Base-by-base conservation (phyloP, 2,113 vertebrate genomes). In the Oostethus manadensis region DNA sequence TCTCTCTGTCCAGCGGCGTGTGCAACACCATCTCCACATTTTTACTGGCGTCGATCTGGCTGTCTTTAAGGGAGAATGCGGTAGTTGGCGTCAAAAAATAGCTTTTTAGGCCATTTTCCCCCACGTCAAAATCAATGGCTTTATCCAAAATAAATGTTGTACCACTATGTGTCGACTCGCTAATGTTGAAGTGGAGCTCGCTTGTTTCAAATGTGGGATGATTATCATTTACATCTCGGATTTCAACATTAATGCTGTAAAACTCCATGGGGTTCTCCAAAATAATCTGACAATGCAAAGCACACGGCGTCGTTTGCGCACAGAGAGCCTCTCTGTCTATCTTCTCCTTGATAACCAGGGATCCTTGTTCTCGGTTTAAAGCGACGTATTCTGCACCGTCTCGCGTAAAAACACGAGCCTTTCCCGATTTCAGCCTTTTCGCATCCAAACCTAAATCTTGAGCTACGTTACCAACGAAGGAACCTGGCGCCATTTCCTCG, bases 151-250 rank as follows among this genome's bases (percentile, higher is more conserved):
- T 59, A 38, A 86, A 86, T 59, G 62, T 78, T 0, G 80, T 46
- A 3, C 81, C 85, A 0, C 51, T 62, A 0, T 61, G 8, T 2
- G 82, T 69, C 0, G 66, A 80, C 29, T 88, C 87, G 6, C 74
- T 81, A 6, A 87, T 86, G 66, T 78, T 76, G n/a, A 88, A 82
- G 13, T 23, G 56, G n/a, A 71, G 43, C 51, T 74, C 46, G 0
- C 3, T 18, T 45, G 80, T 62, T 69, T 84, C 22, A 78, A 71
- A 71, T 1, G 48, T 66, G 0, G 84, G 84, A 8, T 79, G 6
- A n/a, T 80, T 78, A 20, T 93, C 90, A 72, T 93, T 93, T 66
- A 90, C 68, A 51, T 93, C 91, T 16, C 26, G 72, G 22, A 92
- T 77, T 8, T 87, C 66, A 2, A 79, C 58, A 4, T 71, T 70